Conservation (phyloP, 2,888 invertebrate genomes). For the Nasonia oneida region DNA sequence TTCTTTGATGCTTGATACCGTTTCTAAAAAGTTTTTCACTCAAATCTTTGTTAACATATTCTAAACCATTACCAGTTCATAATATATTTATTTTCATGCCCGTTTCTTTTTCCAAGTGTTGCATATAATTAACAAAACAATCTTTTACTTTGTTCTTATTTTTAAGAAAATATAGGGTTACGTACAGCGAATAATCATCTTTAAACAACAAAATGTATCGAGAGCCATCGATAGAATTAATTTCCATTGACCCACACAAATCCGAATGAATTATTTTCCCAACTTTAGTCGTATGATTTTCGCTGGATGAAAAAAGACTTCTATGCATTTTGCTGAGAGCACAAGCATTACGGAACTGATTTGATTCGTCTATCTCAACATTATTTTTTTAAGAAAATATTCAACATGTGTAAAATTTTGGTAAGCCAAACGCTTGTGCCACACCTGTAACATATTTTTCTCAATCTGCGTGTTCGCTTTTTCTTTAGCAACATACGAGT, state of each 20-base stretch:
- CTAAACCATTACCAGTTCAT: neutral
- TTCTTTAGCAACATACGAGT: conserved; percentile 1
- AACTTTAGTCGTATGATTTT: neutral
- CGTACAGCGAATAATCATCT: neutral
- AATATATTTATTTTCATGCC: neutral
- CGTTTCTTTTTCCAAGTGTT: neutral
- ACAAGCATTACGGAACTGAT: conserved; percentile 24
- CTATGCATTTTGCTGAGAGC: conserved; percentile 31
- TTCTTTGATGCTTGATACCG: neutral
- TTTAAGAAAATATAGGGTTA: neutral
- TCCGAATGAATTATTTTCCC: neutral
- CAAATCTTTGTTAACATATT: neutral
- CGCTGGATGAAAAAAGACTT: neutral
- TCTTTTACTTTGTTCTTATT: neutral
- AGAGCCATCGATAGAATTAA: neutral
- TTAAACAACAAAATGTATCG: neutral
- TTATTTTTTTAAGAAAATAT: conserved; percentile 19
- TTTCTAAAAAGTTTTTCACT: neutral
- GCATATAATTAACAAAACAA: neutral
- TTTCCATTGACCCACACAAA: neutral
- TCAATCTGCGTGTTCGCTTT: neutral
- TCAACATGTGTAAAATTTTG: conserved; percentile 28
- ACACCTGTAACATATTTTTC: conserved; percentile 31
- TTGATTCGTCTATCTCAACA: neutral
- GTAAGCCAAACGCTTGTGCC: conserved; percentile 19